Evolutionary conservation across 2,113 vertebrate genomes (phyloP).

Genomic region (Bos taurus): ARS-UCD2.0 NW_020192292.1:2459001-2459500

Average conservation of each 20-base stretch:
- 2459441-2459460: neutral
- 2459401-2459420: neutral
- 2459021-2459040: neutral
- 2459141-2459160: neutral
- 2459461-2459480: neutral
- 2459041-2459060: fast-evolving
- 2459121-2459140: neutral
- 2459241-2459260: neutral
- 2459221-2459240: neutral
- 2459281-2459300: neutral
- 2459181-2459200: neutral
- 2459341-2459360: neutral
- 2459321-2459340: neutral
- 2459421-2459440: neutral
- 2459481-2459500: neutral
- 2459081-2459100: neutral
- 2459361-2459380: neutral
- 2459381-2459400: neutral
- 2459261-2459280: neutral
- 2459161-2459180: neutral
- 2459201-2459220: neutral
- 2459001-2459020: neutral
- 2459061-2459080: neutral
- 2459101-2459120: neutral
- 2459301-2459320: neutral